These are phyloP conservation scores for Pogonocichla stellata DNA, from an alignment of 2,113 vertebrate species.

Conservation along the genomic window DNA sequence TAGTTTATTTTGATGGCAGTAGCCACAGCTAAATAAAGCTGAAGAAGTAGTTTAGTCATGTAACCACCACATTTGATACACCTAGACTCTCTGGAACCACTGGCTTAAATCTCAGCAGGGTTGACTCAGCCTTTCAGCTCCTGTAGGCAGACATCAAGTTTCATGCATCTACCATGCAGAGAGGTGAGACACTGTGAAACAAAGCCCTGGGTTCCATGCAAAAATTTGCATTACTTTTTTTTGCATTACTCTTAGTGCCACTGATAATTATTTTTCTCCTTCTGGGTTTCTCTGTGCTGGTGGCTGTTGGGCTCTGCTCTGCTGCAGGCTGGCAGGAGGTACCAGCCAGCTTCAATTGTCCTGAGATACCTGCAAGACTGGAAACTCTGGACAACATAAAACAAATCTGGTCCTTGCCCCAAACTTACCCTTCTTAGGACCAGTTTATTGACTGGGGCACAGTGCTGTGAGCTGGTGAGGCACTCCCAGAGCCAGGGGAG, in stretches of 20 bases:
- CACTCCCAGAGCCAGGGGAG: not conserved
- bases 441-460: not conserved
- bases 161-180: not conserved
- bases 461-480: not conserved
- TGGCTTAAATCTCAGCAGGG: not conserved
- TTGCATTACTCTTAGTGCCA: not conserved
- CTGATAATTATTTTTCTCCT: not conserved
- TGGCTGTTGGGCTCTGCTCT: not conserved
- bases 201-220: not conserved
- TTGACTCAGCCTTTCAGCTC: not conserved
- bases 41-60: not conserved
- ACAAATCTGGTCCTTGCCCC: not conserved
- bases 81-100: slow-evolving; percentile 13
- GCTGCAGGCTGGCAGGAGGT: not conserved
- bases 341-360: not conserved
- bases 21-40: not conserved
- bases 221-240: not conserved
- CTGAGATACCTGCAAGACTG: not conserved
- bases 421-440: not conserved
- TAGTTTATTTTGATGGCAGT: not conserved
- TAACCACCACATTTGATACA: not conserved
- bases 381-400: not conserved
- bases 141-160: not conserved
- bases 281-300: not conserved
- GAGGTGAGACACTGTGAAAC: not conserved